Conservation (phyloP, 2,888 invertebrate species). For the Diachrysia chrysitis region DNA sequence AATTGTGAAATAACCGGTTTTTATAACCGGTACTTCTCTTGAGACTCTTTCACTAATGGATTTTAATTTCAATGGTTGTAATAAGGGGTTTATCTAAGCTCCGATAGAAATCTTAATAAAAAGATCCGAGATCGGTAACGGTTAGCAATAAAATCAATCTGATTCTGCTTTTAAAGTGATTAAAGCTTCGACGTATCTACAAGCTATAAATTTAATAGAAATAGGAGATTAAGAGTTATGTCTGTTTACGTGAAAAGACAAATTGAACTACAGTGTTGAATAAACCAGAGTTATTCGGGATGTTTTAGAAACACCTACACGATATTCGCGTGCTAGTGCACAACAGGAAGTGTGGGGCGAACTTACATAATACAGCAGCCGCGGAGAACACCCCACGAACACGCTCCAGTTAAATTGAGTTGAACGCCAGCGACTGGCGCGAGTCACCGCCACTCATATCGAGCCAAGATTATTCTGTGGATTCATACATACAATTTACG, state of each 20-base stretch:
- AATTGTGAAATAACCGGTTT: neutral
- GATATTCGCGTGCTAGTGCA: constrained; percentile 16
- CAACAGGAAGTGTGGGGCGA: constrained; percentile 29
- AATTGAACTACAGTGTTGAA: constrained; percentile 4
- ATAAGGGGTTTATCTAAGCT: neutral
- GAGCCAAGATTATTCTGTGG: constrained; percentile 16
- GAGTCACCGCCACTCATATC: constrained; percentile 9
- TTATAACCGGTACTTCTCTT: neutral
- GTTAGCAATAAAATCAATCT: constrained; percentile 2
- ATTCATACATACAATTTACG: constrained; percentile 12
- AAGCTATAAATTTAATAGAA: neutral
- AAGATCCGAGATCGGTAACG: neutral
- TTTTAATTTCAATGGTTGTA: constrained; percentile 1
- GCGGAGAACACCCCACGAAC: constrained; percentile 20
- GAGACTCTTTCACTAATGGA: neutral
- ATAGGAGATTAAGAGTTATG: neutral
- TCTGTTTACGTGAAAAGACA: neutral
- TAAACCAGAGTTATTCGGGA: constrained; percentile 24
- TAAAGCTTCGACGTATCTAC: neutral
- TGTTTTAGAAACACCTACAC: constrained; percentile 34
- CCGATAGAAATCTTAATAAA: constrained; percentile 2
- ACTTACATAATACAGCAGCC: constrained; percentile 35
- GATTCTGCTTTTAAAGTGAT: neutral
- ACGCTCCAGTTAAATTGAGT: constrained; percentile 42
- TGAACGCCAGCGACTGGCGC: constrained; percentile 8